Percentiles rank a stretch among this genome's conserved stretches.
These are phyloP conservation scores for Henricia sp. DNA, from an alignment of 53 echinoderm and acorn worm species.

Conservation along the genomic window DNA sequence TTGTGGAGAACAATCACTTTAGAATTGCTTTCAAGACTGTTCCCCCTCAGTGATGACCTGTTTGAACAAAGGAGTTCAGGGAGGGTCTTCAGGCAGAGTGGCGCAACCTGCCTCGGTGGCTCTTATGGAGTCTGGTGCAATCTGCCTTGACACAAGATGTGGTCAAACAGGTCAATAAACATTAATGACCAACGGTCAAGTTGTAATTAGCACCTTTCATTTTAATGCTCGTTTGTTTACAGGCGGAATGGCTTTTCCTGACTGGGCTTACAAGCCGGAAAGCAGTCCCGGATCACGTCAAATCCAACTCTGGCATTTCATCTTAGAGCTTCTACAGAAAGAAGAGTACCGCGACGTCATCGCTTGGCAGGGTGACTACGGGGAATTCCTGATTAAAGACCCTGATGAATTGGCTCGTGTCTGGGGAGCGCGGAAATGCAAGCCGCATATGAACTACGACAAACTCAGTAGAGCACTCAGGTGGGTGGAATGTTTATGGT, in stretches of 20 bases:
- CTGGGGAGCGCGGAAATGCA: slow-evolving; percentile 97
- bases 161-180: too few species aligned
- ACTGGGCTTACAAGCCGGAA: slow-evolving; percentile 99
- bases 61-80: too few species aligned
- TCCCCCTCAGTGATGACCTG: too few species aligned
- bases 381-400: slow-evolving; percentile 98
- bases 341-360: slow-evolving; percentile 99
- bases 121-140: too few species aligned
- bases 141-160: too few species aligned
- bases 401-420: slow-evolving; percentile 94
- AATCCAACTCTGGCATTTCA: slow-evolving; percentile 99
- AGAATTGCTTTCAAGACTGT: too few species aligned
- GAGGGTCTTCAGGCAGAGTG: too few species aligned
- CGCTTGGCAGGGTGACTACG: slow-evolving; percentile 99
- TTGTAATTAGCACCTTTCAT: too few species aligned
- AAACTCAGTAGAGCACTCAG: slow-evolving; percentile 98
- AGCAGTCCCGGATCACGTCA: slow-evolving; percentile 97
- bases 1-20: too few species aligned
- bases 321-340: slow-evolving; percentile 95
- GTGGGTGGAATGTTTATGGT: slow-evolving; percentile 67
- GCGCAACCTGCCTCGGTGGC: too few species aligned
- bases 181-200: too few species aligned
- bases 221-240: background rate
- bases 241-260: slow-evolving; percentile 91
- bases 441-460: slow-evolving; percentile 99